Percentiles rank a stretch among this genome's conserved stretches.
Conservation (phyloP, 2,888 invertebrate species). For the Drosophila kanekoi region DNA sequence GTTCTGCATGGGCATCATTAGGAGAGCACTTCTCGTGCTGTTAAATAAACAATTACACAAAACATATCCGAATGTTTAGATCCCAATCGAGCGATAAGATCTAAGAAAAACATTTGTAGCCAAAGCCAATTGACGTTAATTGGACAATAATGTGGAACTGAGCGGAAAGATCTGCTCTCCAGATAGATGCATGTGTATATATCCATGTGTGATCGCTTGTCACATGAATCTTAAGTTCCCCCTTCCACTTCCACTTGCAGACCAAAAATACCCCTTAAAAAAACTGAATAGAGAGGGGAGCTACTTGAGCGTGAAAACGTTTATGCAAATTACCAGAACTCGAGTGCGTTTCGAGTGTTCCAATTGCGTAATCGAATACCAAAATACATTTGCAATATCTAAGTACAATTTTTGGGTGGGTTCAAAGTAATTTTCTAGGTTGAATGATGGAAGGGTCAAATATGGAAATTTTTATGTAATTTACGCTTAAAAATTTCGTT, state of each 20-base stretch:
- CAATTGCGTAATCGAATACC: conserved; percentile 67
- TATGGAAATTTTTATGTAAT: conserved; percentile 60
- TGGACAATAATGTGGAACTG: conserved; percentile 59
- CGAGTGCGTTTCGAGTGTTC: conserved; percentile 65
- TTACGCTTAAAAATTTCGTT: conserved; percentile 71
- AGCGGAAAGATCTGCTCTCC: conserved; percentile 20
- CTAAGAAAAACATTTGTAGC: conserved; percentile 20
- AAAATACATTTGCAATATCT: conserved; percentile 61
- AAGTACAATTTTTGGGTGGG: background rate
- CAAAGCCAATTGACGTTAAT: conserved; percentile 69
- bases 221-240: conserved; percentile 17
- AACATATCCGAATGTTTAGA: conserved; percentile 41
- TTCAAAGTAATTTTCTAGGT: conserved; percentile 2
- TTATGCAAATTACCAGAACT: conserved; percentile 65
- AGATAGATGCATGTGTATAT: conserved; percentile 13
- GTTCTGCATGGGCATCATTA: conserved; percentile 25
- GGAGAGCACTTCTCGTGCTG: conserved; percentile 2
- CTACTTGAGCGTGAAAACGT: conserved; percentile 66
- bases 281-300: conserved; percentile 5
- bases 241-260: too few species aligned
- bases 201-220: conserved; percentile 15
- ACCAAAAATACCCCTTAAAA: conserved; percentile 8
- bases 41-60: conserved; percentile 16
- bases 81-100: conserved; percentile 55
- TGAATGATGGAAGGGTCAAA: conserved; percentile 41